Evolutionary conservation across 2,113 vertebrate genomes (phyloP), one percentile per base, ranked within the genome.

Genomic region (Aspiorhynchus laticeps): DNA sequence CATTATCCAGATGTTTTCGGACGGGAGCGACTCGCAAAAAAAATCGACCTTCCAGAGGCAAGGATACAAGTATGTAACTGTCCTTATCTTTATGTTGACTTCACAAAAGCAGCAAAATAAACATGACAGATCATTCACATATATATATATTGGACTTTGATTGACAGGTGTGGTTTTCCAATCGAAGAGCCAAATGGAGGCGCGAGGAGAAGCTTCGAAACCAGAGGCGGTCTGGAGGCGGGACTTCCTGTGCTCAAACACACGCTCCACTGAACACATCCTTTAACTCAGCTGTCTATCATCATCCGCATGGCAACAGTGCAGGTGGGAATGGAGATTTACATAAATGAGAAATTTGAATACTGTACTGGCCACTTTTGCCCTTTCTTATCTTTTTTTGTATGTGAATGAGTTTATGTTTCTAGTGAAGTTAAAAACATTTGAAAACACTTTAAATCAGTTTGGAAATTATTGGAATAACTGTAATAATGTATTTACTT

Each of bases 161-260:
- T 91, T 87, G 71, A 85, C 88, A 98, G 97, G 96, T 97, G 87
- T 98, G 97, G 97, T 98, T 98, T 93, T 97, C 97, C 69, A 98
- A 97, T 88, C 94, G 97, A 90, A 96, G 97, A 94, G 97, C 97
- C 77, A 97, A 97, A 83, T 97, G 97, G 96, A 95, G 96, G 87
- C 88, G 94, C 74, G 96, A 98, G 91, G 95, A 97, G 89, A 97
- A 97, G 90, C 92, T 97, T 85, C 96, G 96, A 38, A 97, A 96
- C 88, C 96, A 97, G 91, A 93, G 95, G 88, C 92, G 95, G 88
- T 94, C 95, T 80, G 95, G 93, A 2, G 91, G 94, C 0, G 93
- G 93, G 33, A 93, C 94, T 84, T 95, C 95, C 83, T 95, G 95
- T 88, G 90, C 92, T 0, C 94, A 95, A 90, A 94, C 93, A 86